phyloP scores from a whole-genome alignment of 2,888 invertebrate genomes.

The Scelioninae gen. 1 region DNA sequence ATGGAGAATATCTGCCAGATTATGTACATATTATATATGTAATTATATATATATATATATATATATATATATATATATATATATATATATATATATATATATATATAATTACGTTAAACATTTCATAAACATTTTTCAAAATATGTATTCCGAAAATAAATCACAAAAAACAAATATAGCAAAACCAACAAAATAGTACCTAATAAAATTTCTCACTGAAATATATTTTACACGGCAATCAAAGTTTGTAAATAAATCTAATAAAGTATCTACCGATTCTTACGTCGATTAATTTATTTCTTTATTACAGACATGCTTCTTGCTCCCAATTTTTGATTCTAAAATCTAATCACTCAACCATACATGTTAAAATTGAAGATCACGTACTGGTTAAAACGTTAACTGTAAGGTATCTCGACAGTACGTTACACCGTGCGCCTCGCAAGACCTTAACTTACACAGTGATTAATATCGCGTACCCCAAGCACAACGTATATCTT shows the following conservation, averaged over 20 bases:
- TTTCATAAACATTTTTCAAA: too few relatives aligned
- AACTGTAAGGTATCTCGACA: slow-evolving; percentile 44
- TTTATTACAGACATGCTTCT: not conserved
- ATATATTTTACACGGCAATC: too few relatives aligned
- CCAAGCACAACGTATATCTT: slow-evolving; percentile 71
- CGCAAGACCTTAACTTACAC: slow-evolving; percentile 53
- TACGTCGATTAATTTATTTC: not conserved
- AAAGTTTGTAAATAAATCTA: not conserved
- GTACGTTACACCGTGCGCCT: slow-evolving; percentile 47
- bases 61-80: too few relatives aligned
- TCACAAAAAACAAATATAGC: too few relatives aligned
- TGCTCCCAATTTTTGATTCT: slow-evolving; percentile 11
- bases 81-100: too few relatives aligned
- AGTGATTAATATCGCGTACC: slow-evolving; percentile 72
- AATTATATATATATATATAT: too few relatives aligned
- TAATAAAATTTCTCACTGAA: too few relatives aligned
- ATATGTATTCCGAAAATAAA: too few relatives aligned
- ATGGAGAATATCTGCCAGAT: too few relatives aligned
- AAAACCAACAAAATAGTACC: too few relatives aligned
- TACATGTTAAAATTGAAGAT: slow-evolving; percentile 41
- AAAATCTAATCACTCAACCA: slow-evolving; percentile 28
- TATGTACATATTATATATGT: too few relatives aligned
- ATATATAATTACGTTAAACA: too few relatives aligned
- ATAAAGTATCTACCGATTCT: not conserved
- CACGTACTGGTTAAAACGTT: slow-evolving; percentile 39